phyloP scores from a whole-genome alignment of 1,140 invertebrate genomes.

The Trichomalopsis sarcophagae region DNA sequence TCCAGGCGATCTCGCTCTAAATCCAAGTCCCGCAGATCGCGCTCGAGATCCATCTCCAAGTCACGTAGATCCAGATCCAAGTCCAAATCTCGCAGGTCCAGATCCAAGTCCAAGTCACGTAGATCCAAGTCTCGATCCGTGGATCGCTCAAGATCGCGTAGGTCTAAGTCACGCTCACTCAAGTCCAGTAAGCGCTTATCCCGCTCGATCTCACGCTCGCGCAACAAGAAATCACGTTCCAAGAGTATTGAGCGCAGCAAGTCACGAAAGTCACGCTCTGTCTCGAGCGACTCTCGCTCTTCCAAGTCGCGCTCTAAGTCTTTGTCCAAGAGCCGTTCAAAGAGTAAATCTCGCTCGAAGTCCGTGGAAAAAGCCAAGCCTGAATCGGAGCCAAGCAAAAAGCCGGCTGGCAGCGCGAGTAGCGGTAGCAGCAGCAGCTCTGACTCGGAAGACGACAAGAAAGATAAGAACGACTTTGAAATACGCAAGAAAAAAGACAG shows the following conservation, averaged over 20 bases:
- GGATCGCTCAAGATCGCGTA: slow-evolving; percentile 59
- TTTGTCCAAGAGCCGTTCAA: slow-evolving; percentile 49
- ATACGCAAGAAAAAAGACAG: slow-evolving; percentile 86
- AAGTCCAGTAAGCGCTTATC: slow-evolving; percentile 65
- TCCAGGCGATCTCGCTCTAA: slow-evolving; percentile 64
- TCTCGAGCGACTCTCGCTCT: slow-evolving; percentile 67
- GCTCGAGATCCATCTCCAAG: slow-evolving; percentile 64
- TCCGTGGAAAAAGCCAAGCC: slow-evolving; percentile 72
- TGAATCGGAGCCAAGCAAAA: slow-evolving; percentile 66
- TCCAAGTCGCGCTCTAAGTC: slow-evolving; percentile 70
- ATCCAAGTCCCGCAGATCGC: slow-evolving; percentile 59
- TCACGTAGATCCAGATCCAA: slow-evolving; percentile 66
- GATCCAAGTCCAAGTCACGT: slow-evolving; percentile 66
- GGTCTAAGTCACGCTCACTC: slow-evolving; percentile 62
- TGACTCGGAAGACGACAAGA: slow-evolving; percentile 69
- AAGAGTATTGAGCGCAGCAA: slow-evolving; percentile 70
- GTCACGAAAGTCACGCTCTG: slow-evolving; percentile 67
- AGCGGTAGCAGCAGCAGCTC: slow-evolving; percentile 70
- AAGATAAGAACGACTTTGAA: slow-evolving; percentile 82
- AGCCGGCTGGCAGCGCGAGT: slow-evolving; percentile 67
- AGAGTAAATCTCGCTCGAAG: slow-evolving; percentile 69
- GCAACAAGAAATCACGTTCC: slow-evolving; percentile 68
- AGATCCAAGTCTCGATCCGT: slow-evolving; percentile 62
- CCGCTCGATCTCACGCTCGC: slow-evolving; percentile 60
- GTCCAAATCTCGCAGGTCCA: slow-evolving; percentile 69